A percentile compares a stretch with the other conserved stretches of the same genome.
Evolutionary conservation across 2,113 vertebrate genomes (phyloP).

Genomic region (Azemiops feae): DNA sequence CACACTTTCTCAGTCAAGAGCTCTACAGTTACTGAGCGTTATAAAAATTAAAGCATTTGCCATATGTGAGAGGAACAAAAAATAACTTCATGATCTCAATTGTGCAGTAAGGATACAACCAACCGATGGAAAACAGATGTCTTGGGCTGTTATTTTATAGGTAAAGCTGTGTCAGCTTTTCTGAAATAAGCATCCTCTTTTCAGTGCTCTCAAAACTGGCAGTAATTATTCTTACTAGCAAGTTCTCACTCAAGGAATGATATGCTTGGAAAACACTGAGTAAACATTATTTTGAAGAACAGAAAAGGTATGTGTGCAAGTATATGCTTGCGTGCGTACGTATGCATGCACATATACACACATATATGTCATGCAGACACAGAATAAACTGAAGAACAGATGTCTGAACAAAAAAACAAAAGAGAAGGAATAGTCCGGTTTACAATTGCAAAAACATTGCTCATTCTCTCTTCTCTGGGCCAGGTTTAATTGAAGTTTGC

Average conservation of each 20-base stretch:
- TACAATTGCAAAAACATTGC: neutral
- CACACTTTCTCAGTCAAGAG: neutral
- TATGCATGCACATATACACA: neutral
- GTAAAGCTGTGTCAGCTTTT: constrained; percentile 49
- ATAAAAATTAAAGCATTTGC: neutral
- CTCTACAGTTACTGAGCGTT: neutral
- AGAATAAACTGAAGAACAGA: neutral
- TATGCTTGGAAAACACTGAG: constrained; percentile 14
- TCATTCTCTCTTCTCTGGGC: neutral
- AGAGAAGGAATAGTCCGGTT: neutral
- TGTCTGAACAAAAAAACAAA: neutral
- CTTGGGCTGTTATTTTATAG: constrained; percentile 28
- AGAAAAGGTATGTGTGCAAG: neutral
- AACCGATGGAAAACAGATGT: constrained; percentile 66
- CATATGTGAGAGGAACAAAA: constrained; percentile 36
- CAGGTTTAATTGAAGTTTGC: neutral
- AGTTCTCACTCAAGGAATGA: constrained; percentile 11
- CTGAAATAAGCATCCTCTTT: constrained; percentile 39
- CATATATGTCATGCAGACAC: neutral
- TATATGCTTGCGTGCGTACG: too few species aligned
- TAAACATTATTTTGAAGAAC: neutral
- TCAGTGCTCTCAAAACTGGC: constrained; percentile 36
- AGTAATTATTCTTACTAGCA: constrained; percentile 39
- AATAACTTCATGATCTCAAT: constrained; percentile 51
- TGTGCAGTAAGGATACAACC: constrained; percentile 60